Evolutionary conservation across 64 coral and sea anemone species (phyloP).

Genomic region (Pocillopora verrucosa): DNA sequence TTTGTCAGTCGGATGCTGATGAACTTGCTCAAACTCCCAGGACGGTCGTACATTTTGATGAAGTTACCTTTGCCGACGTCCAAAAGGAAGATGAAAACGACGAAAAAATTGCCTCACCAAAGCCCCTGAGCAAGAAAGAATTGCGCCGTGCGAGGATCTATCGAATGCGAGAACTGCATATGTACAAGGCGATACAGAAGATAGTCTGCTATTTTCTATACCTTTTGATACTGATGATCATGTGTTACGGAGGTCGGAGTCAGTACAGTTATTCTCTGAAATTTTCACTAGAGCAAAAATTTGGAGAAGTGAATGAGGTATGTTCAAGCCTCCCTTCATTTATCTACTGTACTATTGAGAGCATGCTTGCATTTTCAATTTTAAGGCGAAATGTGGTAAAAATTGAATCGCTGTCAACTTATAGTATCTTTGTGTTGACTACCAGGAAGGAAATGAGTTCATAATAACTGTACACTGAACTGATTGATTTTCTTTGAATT

Average conservation of each 20-base stretch:
- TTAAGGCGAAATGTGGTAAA: no score
- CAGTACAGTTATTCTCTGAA: background rate
- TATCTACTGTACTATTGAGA: background rate
- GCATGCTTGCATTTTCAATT: no score
- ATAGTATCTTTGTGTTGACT: no score
- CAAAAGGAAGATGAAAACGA: background rate
- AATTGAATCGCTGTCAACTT: no score
- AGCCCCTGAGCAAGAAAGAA: slow-evolving; percentile 33
- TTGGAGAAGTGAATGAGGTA: slow-evolving; percentile 6
- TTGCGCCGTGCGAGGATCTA: slow-evolving; percentile 17
- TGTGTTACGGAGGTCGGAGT: slow-evolving; percentile 31
- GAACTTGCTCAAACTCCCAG: background rate
- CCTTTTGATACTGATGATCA: slow-evolving; percentile 25
- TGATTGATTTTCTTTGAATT: no score
- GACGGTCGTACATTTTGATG: background rate
- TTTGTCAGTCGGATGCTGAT: slow-evolving; percentile 2
- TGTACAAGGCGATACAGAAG: slow-evolving; percentile 11
- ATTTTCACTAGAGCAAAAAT: slow-evolving; percentile 6
- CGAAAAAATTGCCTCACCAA: slow-evolving; percentile 3
- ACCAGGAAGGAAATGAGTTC: no score
- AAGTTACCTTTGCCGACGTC: background rate
- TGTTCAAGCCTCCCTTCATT: background rate
- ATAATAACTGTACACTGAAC: no score
- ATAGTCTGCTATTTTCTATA: slow-evolving; percentile 29
- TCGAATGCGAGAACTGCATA: background rate